phyloP scores from a whole-genome alignment of 2,888 invertebrate species.

The Ophion slaviceki region DNA sequence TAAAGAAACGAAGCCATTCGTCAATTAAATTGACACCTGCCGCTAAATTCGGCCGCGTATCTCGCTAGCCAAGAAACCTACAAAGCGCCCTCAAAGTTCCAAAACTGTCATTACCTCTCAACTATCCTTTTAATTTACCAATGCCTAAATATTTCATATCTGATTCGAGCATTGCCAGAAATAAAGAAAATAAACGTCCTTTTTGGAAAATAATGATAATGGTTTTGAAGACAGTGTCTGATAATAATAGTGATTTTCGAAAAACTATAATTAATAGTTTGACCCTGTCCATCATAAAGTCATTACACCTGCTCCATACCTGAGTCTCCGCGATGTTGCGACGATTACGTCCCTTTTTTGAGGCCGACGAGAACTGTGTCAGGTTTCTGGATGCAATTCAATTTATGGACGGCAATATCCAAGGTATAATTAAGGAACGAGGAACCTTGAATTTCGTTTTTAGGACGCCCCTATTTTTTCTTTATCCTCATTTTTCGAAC shows the following conservation, averaged over 20 bases:
- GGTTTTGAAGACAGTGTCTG: background rate
- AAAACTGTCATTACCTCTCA: background rate
- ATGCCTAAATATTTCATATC: background rate
- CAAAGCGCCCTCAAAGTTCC: background rate
- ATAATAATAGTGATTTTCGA: slow-evolving; percentile 19
- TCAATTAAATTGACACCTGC: slow-evolving; percentile 55
- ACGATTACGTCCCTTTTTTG: slow-evolving; percentile 26
- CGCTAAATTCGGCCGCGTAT: background rate
- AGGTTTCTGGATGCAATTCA: slow-evolving; percentile 1
- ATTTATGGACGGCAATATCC: background rate
- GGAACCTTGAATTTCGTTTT: slow-evolving; percentile 9
- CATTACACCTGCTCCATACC: slow-evolving; percentile 49
- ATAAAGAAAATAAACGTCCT: background rate
- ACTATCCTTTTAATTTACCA: slow-evolving; percentile 42
- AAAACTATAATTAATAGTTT: slow-evolving; percentile 38
- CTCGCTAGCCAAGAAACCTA: background rate
- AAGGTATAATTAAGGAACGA: slow-evolving; percentile 4
- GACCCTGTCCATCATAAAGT: slow-evolving; percentile 41
- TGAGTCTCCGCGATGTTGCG: slow-evolving; percentile 3
- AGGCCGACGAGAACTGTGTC: slow-evolving; percentile 22
- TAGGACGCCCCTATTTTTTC: background rate
- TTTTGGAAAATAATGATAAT: background rate
- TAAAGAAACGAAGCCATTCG: background rate
- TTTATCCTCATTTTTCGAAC: background rate
- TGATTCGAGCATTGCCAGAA: slow-evolving; percentile 4